Evolutionary conservation across 2,888 invertebrate species (phyloP), one percentile per base, ranked within the genome.

Genomic region (Thymelicus lineola): DNA sequence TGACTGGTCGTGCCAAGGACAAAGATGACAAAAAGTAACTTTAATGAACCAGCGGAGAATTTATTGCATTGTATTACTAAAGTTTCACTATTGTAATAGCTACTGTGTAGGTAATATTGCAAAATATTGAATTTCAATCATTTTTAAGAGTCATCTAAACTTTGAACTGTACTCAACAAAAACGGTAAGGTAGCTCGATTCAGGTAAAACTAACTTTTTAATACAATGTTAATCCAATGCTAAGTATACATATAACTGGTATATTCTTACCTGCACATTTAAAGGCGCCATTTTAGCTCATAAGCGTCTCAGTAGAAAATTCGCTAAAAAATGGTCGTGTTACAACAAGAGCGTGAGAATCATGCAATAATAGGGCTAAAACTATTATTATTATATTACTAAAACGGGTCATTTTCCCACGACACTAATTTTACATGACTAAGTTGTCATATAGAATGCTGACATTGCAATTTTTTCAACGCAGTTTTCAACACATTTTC

Each of bases 271-370:
- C 28, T 28, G 28, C 28, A 28, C 3, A 46, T 9, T 28, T 5
- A 20, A 36, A 15, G 68, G 73, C 73, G 73, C 28, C 74, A 70
- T 76, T 77, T 75, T 75, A 75, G 63, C 70, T 10, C 60, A n/a
- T 46, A 35, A 46, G 70, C 81, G 82, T 77, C 80, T 75, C 77
- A 82, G 80, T 75, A 79, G 80, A 80, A 81, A 81, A 80, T 72
- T 71, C 42, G 60, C 74, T 71, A 75, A 81, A 80, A 81, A 81
- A 80, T 75, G 71, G 71, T 71, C 73, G 71, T 75, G 77, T 75
- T 75, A 76, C 77, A 68, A 68, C 67, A 78, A 79, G 76, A 77
- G 72, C 79, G 78, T 79, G 80, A 65, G 80, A 80, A 57, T 66
- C 67, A 66, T 71, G 66, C 74, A 74, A 72, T 75, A 76, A 76